These are phyloP conservation scores for Philopotamus ludificatus DNA, from an alignment of 1,140 invertebrate species.

Conservation along the genomic window DNA sequence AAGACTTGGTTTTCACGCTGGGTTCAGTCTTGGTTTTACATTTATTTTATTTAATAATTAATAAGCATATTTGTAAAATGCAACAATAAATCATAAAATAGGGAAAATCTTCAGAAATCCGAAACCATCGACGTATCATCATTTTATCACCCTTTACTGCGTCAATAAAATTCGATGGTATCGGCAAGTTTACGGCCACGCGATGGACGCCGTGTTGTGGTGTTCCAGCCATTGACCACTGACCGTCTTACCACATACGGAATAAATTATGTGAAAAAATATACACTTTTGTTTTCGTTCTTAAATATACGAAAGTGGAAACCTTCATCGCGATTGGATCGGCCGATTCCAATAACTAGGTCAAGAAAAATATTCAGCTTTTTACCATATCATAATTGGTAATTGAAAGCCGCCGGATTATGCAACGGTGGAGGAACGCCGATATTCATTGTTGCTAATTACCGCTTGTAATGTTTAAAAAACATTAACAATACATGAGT, in stretches of 20 bases:
- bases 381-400: background rate
- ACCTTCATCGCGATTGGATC: conserved; percentile 24
- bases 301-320: conserved; percentile 16
- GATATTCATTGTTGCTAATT: background rate
- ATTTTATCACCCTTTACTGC: no score
- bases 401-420: conserved; percentile 6
- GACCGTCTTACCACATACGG: conserved; percentile 9
- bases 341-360: conserved; percentile 21
- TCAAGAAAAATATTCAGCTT: conserved; percentile 22
- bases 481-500: no score
- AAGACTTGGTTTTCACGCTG: no score
- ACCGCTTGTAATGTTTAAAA: background rate
- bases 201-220: background rate
- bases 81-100: no score
- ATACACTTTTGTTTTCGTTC: conserved; percentile 34
- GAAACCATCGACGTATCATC: no score
- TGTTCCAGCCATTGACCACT: conserved; percentile 27
- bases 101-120: no score
- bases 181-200: conserved; percentile 28
- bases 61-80: no score
- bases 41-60: no score
- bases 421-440: background rate
- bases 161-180: no score
- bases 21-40: no score
- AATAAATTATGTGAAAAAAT: conserved; percentile 24